Conservation (phyloP, 2,797 vertebrate species). For the Oophaga sylvatica region DNA sequence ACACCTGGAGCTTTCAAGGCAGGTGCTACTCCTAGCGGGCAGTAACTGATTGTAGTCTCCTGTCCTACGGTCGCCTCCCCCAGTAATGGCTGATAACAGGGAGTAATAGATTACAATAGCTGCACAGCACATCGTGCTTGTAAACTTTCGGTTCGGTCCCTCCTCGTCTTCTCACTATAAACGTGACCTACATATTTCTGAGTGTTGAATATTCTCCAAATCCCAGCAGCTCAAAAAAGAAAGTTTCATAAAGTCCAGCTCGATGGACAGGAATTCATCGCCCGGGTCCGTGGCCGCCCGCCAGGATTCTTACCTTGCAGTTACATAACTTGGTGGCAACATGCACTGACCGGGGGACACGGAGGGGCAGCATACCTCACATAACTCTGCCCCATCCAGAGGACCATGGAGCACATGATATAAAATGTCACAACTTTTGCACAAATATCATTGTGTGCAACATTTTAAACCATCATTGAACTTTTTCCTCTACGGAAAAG, state of each 20-base stretch:
- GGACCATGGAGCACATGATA: too few species aligned
- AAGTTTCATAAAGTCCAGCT: conserved; percentile 34
- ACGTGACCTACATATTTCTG: conserved; percentile 37
- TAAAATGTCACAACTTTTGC: too few species aligned
- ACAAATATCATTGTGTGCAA: too few species aligned
- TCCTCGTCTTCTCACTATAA: not conserved
- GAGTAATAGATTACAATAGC: too few species aligned
- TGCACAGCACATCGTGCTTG: too few species aligned
- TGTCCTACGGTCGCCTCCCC: too few species aligned
- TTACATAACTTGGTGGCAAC: conserved; percentile 21
- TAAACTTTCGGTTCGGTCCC: not conserved
- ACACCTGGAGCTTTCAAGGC: too few species aligned
- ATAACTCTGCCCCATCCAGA: not conserved
- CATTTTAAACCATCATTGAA: too few species aligned
- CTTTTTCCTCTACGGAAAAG: too few species aligned
- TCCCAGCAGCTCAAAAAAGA: conserved; percentile 25
- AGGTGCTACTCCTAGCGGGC: too few species aligned
- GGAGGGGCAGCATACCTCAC: not conserved
- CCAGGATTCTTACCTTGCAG: conserved; percentile 11
- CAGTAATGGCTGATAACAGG: too few species aligned
- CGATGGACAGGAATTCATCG: conserved; percentile 36
- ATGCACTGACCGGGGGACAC: not conserved
- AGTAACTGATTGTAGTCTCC: too few species aligned
- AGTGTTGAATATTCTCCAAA: conserved; percentile 32
- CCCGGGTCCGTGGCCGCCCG: not conserved